These are phyloP conservation scores for Vulpes vulpes DNA, from an alignment of 2,113 vertebrate genomes.

Conservation along the genomic window DNA sequence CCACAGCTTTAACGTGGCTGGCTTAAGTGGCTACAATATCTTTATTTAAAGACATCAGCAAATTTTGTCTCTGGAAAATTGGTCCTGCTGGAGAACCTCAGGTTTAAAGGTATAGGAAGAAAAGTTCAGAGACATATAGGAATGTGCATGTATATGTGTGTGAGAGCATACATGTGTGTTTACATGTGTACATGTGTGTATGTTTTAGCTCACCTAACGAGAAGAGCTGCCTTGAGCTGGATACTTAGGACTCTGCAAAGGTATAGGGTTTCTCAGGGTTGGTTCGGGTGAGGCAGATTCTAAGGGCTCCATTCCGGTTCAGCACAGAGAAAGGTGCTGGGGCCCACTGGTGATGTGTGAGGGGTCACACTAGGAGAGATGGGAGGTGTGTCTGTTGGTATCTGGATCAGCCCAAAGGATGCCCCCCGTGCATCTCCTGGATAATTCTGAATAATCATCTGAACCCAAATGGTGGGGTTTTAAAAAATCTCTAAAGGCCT, in stretches of 20 bases:
- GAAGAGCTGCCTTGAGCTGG: not conserved
- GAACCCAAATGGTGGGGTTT: not conserved
- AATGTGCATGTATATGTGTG: not conserved
- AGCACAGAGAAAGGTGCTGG: not conserved
- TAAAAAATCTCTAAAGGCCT: not conserved
- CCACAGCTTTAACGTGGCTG: not conserved
- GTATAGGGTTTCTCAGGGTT: not conserved
- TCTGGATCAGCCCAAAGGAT: not conserved
- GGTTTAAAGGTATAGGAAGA: not conserved
- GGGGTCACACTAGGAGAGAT: not conserved
- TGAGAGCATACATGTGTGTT: not conserved
- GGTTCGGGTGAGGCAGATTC: not conserved
- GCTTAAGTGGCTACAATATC: not conserved
- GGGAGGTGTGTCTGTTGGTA: no score
- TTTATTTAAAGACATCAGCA: not conserved
- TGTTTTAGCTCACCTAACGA: not conserved
- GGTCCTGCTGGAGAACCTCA: not conserved
- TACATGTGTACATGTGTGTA: accelerated
- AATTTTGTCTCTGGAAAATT: not conserved
- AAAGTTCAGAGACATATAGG: not conserved
- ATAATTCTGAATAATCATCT: not conserved
- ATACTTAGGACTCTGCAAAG: not conserved
- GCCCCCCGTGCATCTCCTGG: not conserved
- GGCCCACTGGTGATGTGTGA: not conserved
- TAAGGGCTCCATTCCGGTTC: not conserved